Evolutionary conservation across 35 echinoderm and acorn worm species (phyloP).

Genomic region (Nesometra sesokonis): DNA sequence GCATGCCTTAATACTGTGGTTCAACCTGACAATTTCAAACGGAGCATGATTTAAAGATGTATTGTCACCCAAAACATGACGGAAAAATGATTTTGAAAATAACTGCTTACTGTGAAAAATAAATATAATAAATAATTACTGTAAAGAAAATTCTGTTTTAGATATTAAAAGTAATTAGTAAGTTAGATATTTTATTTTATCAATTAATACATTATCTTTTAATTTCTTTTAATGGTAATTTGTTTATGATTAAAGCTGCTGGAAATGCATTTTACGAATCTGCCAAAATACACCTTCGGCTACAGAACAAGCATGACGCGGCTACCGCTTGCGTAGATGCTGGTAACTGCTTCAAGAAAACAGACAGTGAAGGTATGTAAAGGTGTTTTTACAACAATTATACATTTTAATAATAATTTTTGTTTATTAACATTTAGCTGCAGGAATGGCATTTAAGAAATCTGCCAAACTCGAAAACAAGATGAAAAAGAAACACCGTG

Average conservation of each 20-base stretch:
- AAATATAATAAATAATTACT: too few species aligned
- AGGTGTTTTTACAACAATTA: not conserved
- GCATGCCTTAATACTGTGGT: too few species aligned
- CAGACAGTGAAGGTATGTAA: constrained; percentile 42
- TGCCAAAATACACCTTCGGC: constrained; percentile 30
- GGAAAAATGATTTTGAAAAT: too few species aligned
- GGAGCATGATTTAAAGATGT: too few species aligned
- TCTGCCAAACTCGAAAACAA: not conserved
- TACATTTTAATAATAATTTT: not conserved
- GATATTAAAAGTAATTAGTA: too few species aligned
- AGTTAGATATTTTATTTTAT: too few species aligned
- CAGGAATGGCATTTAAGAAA: not conserved
- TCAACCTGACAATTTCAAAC: too few species aligned
- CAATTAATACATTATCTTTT: not conserved
- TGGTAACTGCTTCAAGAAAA: constrained; percentile 77
- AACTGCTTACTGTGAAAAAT: too few species aligned
- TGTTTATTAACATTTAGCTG: not conserved
- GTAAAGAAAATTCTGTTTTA: too few species aligned
- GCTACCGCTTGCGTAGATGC: constrained; percentile 92
- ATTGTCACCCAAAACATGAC: too few species aligned
- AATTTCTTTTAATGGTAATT: not conserved
- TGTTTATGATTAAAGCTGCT: constrained; percentile 49
- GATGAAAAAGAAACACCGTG: not conserved
- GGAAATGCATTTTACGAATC: constrained; percentile 80
- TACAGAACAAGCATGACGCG: constrained; percentile 70